Percentiles rank a stretch among this genome's conserved stretches.
Evolutionary conservation across 2,113 vertebrate genomes (phyloP).

Genomic region (Megaceryle maxima): DNA sequence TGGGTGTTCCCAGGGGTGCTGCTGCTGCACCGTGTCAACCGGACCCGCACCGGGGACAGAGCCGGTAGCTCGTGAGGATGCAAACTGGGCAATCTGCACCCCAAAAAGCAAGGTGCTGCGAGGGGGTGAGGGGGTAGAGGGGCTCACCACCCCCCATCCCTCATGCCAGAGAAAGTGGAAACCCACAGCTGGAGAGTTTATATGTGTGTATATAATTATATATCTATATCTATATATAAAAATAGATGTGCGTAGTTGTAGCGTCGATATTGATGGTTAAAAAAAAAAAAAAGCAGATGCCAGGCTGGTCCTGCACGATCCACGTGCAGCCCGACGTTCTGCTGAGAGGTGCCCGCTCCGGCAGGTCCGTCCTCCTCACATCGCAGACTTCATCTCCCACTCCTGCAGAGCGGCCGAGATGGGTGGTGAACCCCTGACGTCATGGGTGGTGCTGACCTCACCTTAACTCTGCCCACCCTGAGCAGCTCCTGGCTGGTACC

Average conservation of each 20-base stretch:
- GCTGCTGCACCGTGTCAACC: rapidly evolving
- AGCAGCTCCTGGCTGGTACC: constrained; percentile 1
- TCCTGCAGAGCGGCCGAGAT: constrained; percentile 56
- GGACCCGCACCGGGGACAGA: rapidly evolving
- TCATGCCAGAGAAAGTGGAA: rapidly evolving
- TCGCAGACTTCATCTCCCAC: constrained; percentile 80
- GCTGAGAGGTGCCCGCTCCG: constrained; percentile 19
- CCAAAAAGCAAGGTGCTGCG: neutral
- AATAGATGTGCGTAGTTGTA: neutral
- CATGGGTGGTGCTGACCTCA: rapidly evolving
- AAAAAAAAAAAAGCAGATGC: neutral
- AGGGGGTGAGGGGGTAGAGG: rapidly evolving
- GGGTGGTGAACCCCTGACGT: neutral
- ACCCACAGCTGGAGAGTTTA: neutral
- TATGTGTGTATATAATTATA: neutral
- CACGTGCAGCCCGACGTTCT: constrained; percentile 48
- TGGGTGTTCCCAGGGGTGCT: rapidly evolving
- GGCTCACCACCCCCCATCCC: neutral
- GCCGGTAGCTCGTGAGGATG: neutral
- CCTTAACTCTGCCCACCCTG: neutral
- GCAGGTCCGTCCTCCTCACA: constrained; percentile 44
- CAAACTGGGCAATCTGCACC: neutral
- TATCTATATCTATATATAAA: neutral
- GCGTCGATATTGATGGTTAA: neutral
- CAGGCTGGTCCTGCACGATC: constrained; percentile 58